A percentile compares a stretch with the other conserved stretches of the same genome.
Evolutionary conservation across 2,113 vertebrate species (phyloP).

Genomic region (Pomatorhinus ruficollis): DNA sequence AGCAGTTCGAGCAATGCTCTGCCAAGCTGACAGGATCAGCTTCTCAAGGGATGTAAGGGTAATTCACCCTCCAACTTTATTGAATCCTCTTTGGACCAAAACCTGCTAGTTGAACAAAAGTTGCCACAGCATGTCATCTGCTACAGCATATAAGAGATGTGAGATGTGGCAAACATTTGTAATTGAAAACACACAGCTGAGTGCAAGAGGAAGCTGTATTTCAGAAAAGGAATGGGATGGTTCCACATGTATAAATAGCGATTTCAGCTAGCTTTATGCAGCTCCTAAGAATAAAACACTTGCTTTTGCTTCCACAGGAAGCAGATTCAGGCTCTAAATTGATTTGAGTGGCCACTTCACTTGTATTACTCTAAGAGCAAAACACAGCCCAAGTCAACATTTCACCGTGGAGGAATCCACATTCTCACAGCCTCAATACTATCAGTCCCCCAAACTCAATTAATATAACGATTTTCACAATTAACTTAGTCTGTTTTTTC

Average conservation of each 20-base stretch:
- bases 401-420: not conserved
- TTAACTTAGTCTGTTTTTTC: not conserved
- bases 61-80: slow-evolving; percentile 27
- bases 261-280: not conserved
- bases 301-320: not conserved
- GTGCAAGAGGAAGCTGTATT: not conserved
- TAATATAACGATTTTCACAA: not conserved
- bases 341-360: not conserved
- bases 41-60: slow-evolving; percentile 23
- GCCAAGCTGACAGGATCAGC: slow-evolving; percentile 32
- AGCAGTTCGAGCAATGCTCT: not conserved
- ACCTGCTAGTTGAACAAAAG: slow-evolving; percentile 26
- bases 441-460: not conserved
- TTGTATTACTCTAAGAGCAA: not conserved
- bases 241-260: not conserved
- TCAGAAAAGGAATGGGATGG: not conserved
- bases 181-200: slow-evolving; percentile 25
- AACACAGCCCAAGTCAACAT: not conserved
- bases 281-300: not conserved
- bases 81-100: slow-evolving; percentile 51
- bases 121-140: slow-evolving; percentile 38
- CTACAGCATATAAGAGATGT: not conserved
- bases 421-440: not conserved
- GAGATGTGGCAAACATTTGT: not conserved
- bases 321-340: not conserved